Percentiles rank a stretch among this genome's conserved stretches.
Evolutionary conservation across 2,797 vertebrate species (phyloP).

Genomic region (Dallia pectoralis): DNA sequence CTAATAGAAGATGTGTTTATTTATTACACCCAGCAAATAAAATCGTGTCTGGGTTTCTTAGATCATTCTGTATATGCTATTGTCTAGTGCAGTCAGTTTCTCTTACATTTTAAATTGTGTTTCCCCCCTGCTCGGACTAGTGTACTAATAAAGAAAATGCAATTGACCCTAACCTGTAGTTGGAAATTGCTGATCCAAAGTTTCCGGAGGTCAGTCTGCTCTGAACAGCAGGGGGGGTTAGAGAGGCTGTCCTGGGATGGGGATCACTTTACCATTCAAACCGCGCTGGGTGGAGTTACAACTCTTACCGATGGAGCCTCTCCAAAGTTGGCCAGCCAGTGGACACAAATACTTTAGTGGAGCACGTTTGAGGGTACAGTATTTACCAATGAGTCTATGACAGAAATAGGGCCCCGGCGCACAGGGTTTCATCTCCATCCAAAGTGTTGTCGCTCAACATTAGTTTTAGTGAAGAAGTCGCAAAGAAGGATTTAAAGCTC

Average conservation of each 20-base stretch:
- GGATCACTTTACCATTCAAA: slow-evolving; percentile 31
- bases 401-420: slow-evolving; percentile 19
- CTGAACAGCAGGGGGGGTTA: slow-evolving; percentile 63
- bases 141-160: neutral
- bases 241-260: slow-evolving; percentile 32
- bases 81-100: too few relatives aligned
- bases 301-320: slow-evolving; percentile 15
- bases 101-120: too few relatives aligned
- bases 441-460: neutral
- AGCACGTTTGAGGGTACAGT: slow-evolving; percentile 11
- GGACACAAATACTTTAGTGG: slow-evolving; percentile 19
- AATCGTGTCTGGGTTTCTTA: too few relatives aligned
- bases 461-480: neutral
- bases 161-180: neutral
- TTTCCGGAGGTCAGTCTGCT: neutral
- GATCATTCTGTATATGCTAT: too few relatives aligned
- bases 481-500: slow-evolving; percentile 12
- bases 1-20: too few relatives aligned
- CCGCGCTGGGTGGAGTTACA: slow-evolving; percentile 54
- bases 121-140: too few relatives aligned
- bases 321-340: slow-evolving; percentile 48
- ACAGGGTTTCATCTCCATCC: slow-evolving; percentile 10
- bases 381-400: slow-evolving; percentile 31
- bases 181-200: neutral
- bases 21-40: too few relatives aligned